Evolutionary conservation across 2,797 vertebrate species (phyloP).

Genomic region (Eptatretus atami): DNA sequence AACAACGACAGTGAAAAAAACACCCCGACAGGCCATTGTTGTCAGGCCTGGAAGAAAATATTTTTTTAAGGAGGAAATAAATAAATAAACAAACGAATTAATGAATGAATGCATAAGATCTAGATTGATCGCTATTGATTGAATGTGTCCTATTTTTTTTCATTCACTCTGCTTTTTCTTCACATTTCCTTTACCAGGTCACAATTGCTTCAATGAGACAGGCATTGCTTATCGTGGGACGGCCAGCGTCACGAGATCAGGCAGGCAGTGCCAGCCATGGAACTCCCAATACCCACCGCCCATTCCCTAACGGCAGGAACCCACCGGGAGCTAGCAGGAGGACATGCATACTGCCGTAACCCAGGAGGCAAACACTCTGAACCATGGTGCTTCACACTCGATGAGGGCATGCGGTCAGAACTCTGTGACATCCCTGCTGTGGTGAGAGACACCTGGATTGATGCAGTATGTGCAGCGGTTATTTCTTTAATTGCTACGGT

Average conservation of each 20-base stretch:
- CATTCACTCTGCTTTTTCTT: constrained; percentile 9
- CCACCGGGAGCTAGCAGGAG: constrained; percentile 46
- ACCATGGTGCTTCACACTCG: constrained; percentile 89
- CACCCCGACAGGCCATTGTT: too few species aligned
- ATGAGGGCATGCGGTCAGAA: constrained; percentile 45
- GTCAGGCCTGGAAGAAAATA: too few species aligned
- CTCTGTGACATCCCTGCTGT: constrained; percentile 67
- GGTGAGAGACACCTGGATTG: constrained; percentile 21
- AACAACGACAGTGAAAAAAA: too few species aligned
- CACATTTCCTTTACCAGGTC: constrained; percentile 24
- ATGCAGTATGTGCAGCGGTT: too few species aligned
- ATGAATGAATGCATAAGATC: too few species aligned
- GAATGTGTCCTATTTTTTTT: not conserved
- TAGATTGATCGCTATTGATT: too few species aligned
- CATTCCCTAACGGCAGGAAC: constrained; percentile 32
- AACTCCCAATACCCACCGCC: constrained; percentile 37
- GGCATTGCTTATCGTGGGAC: constrained; percentile 56
- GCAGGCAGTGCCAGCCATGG: constrained; percentile 60
- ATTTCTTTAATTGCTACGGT: too few species aligned
- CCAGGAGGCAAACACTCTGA: constrained; percentile 65
- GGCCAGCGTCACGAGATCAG: constrained; percentile 36
- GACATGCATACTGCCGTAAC: constrained; percentile 72
- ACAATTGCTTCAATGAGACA: constrained; percentile 65
- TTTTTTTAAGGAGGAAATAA: too few species aligned
- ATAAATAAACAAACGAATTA: too few species aligned